These are phyloP conservation scores for Craniophora ligustri DNA, from an alignment of 2,888 invertebrate species.

Conservation along the genomic window DNA sequence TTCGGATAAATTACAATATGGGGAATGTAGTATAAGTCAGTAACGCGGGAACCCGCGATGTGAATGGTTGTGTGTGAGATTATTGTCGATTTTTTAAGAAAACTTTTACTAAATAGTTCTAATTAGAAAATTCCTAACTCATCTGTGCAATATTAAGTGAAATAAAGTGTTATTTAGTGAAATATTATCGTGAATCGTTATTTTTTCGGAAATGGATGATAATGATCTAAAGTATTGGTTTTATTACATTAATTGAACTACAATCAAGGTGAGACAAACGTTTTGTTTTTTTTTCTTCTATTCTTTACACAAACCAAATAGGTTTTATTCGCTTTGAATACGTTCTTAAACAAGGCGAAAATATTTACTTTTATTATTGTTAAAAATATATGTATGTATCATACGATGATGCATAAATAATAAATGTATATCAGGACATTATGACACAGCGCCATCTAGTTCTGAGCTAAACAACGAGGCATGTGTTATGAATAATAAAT, in stretches of 20 bases:
- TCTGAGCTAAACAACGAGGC: too few relatives aligned
- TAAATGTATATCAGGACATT: too few relatives aligned
- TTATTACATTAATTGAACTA: slow-evolving; percentile 5
- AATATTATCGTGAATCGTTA: slow-evolving; percentile 15
- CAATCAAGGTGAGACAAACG: slow-evolving; percentile 29
- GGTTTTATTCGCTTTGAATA: not conserved
- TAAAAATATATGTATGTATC: too few relatives aligned
- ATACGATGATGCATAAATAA: too few relatives aligned
- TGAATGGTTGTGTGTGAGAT: slow-evolving; percentile 39
- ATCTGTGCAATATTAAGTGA: too few relatives aligned
- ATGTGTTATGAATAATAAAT: too few relatives aligned
- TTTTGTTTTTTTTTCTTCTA: not conserved
- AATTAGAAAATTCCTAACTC: not conserved
- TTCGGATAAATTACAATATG: slow-evolving; percentile 31
- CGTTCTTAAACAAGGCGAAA: too few relatives aligned
- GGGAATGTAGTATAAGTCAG: slow-evolving; percentile 54
- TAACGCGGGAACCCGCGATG: slow-evolving; percentile 76
- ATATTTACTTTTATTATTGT: too few relatives aligned
- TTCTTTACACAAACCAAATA: not conserved
- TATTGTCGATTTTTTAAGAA: not conserved
- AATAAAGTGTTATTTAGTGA: too few relatives aligned
- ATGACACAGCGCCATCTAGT: too few relatives aligned
- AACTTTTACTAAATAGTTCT: slow-evolving; percentile 1
- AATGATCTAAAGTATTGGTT: slow-evolving; percentile 15
- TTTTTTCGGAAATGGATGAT: slow-evolving; percentile 4